Base-by-base conservation (phyloP, 1,140 invertebrate genomes). In the Plectrocnemia conspersa region DNA sequence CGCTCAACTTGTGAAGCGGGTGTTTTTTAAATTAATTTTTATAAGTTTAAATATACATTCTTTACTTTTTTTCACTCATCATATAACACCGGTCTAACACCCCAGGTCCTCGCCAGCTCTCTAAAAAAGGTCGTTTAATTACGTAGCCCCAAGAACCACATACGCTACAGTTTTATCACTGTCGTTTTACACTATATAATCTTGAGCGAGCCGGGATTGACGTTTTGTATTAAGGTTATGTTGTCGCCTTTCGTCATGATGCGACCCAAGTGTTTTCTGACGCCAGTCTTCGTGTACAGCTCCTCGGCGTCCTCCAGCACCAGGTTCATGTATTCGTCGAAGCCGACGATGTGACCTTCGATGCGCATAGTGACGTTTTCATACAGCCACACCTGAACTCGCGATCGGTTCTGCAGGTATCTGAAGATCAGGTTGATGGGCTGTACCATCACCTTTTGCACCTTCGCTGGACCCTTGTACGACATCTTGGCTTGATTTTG, bases 301-400 rank as follows among this genome's bases (percentile, higher is more conserved):
- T 99, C 97, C 71, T 97, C 94, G 1, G 95, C 94, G 62, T 98
- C 94, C 69, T 98, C 96, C 67, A 99, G 75, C 18, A 99, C 96
- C 52, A 99, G 76, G 68, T 99, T 99, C 97, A 99, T 99, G 76
- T 98, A 99, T 74, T 99, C 97, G 71, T 99, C 97, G 72, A 99
- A 99, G 5, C 97, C 97, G 70, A 93, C 87, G 66, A 99, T 98
- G 76, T 95, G 92, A 40, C 97, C 97, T 76, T 99, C 97, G 64
- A 97, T 95, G 44, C 96, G 81, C 29, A 96, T 73, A 65, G 90
- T 92, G 49, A 93, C 81, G 70, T 98, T 96, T 72, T 98, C 96
- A 69, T 95, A 98, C 7, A 98, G 76, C 96, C 96, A 98, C 46
- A 98, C 92, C 77, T 95, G 91, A n/a, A 99, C 93, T 65, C 91